Conservation (phyloP, 2,888 invertebrate species). For the Mycalesis mineus region DNA sequence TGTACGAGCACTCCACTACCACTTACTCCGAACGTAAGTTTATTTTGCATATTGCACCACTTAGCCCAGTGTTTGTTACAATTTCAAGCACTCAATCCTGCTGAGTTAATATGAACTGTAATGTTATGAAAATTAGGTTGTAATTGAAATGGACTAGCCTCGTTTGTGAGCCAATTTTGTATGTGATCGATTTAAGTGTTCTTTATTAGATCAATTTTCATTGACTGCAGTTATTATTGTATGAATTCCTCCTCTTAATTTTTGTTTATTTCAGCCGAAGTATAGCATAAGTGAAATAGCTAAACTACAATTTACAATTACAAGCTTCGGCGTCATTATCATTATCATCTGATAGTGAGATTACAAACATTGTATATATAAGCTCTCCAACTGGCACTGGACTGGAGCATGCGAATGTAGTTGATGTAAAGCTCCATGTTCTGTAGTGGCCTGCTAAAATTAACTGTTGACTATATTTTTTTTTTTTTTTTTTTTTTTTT, state of each 20-base stretch:
- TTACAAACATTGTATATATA: too few relatives aligned
- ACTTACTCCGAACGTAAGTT: constrained; percentile 4
- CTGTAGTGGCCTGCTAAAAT: too few relatives aligned
- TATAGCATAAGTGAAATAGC: too few relatives aligned
- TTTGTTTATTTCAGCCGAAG: too few relatives aligned
- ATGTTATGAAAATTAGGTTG: background rate
- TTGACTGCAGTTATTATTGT: background rate
- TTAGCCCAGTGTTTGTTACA: constrained; percentile 12
- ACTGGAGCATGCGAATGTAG: too few relatives aligned
- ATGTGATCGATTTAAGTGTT: constrained; percentile 15
- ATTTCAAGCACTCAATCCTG: constrained; percentile 4
- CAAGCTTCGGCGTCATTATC: too few relatives aligned
- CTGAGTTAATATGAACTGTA: constrained; percentile 4
- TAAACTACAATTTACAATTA: too few relatives aligned
- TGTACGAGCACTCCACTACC: background rate
- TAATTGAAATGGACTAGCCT: background rate
- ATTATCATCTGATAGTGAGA: too few relatives aligned
- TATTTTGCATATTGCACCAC: constrained; percentile 23
- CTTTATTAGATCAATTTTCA: constrained; percentile 22
- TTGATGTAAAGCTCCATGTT: too few relatives aligned
- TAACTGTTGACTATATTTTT: too few relatives aligned
- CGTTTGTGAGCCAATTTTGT: constrained; percentile 17
- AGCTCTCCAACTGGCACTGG: too few relatives aligned
- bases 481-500: too few relatives aligned
- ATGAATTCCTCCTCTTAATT: background rate